These are phyloP conservation scores for Rapana venosa DNA, from an alignment of 2,888 invertebrate species.

Conservation along the genomic window DNA sequence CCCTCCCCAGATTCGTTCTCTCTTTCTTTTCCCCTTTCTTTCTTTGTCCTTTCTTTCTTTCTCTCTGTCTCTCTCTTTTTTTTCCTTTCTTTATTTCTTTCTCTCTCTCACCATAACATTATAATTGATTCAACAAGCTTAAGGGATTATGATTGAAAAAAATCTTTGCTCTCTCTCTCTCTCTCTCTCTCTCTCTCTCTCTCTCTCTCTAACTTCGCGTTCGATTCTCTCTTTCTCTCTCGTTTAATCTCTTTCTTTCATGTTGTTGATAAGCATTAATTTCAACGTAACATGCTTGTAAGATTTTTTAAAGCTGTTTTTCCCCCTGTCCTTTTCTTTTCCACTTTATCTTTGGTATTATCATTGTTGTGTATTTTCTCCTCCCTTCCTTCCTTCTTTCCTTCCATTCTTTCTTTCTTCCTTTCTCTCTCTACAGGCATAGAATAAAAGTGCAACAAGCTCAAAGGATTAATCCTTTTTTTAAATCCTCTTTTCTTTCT, in stretches of 20 bases:
- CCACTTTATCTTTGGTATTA: neutral
- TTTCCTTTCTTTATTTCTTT: neutral
- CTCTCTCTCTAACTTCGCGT: too few species aligned
- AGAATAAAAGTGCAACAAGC: too few species aligned
- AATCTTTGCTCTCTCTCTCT: too few species aligned
- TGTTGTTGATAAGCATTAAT: too few species aligned
- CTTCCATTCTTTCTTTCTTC: neutral
- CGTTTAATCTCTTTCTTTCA: too few species aligned
- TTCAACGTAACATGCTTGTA: too few species aligned
- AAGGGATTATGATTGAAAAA: neutral
- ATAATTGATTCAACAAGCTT: neutral
- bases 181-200: too few species aligned
- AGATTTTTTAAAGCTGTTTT: too few species aligned
- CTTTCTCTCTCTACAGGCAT: neutral
- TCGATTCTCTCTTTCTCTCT: too few species aligned
- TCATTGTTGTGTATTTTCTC: neutral
- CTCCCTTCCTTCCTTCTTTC: neutral
- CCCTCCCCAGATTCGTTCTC: neutral
- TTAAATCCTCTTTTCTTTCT: too few species aligned
- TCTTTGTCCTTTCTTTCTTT: neutral
- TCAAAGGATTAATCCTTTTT: too few species aligned
- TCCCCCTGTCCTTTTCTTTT: neutral
- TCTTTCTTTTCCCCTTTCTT: neutral
- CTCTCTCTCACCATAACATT: neutral
- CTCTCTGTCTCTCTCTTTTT: neutral